Percentiles rank a stretch among this genome's conserved stretches.
These are phyloP conservation scores for Sycophila texana DNA, from an alignment of 2,888 invertebrate genomes.

Conservation along the genomic window DNA sequence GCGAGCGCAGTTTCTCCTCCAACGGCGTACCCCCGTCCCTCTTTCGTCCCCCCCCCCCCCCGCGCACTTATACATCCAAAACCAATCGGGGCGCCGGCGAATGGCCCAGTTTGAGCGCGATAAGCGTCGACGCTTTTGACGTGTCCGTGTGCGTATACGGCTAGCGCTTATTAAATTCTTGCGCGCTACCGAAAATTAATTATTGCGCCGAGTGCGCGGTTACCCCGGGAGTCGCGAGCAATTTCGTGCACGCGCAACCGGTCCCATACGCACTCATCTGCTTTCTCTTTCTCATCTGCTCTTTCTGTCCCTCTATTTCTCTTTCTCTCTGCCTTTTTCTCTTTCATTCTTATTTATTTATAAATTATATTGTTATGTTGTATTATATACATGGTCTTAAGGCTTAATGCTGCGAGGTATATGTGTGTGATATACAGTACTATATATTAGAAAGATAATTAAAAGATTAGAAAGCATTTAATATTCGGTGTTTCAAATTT, in stretches of 20 bases:
- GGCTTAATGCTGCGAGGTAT: too few relatives aligned
- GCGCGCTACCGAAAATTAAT: slow-evolving; percentile 56
- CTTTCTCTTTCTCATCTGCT: too few relatives aligned
- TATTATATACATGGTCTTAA: too few relatives aligned
- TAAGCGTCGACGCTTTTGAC: slow-evolving; percentile 46
- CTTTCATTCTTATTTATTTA: too few relatives aligned
- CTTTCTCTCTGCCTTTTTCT: too few relatives aligned
- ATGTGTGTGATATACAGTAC: too few relatives aligned
- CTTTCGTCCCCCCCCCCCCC: background rate
- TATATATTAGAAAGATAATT: too few relatives aligned
- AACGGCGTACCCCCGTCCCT: slow-evolving; percentile 45
- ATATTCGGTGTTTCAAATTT: too few relatives aligned
- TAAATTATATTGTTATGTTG: too few relatives aligned
- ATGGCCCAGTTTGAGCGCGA: slow-evolving; percentile 46
- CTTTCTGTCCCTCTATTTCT: too few relatives aligned
- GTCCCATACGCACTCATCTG: too few relatives aligned
- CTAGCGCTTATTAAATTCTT: slow-evolving; percentile 57
- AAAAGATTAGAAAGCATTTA: too few relatives aligned
- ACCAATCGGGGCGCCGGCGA: slow-evolving; percentile 34
- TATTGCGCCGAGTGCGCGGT: slow-evolving; percentile 47
- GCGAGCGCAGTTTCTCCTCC: slow-evolving; percentile 52
- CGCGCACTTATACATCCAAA: slow-evolving; percentile 38
- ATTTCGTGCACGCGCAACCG: background rate
- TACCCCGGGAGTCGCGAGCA: slow-evolving; percentile 3
- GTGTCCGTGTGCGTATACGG: slow-evolving; percentile 32